Evolutionary conservation across 37 sponge, comb jelly and placozoan genomes (phyloP).

Genomic region (Agelas oroides): DNA sequence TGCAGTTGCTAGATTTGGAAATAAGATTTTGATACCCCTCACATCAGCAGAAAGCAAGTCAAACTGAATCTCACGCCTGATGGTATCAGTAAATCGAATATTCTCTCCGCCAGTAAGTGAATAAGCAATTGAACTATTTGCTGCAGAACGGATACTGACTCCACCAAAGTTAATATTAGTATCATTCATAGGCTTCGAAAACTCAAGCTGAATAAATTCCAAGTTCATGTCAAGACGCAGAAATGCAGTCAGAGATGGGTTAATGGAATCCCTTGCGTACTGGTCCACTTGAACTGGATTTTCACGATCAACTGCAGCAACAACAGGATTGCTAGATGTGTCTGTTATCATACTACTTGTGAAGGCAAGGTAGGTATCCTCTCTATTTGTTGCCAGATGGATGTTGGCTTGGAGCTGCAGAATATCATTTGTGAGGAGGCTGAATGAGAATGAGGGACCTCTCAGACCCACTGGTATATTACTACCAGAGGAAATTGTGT

Average conservation of each 20-base stretch:
- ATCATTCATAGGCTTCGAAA: conserved; percentile 84
- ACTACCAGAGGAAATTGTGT: conserved; percentile 54
- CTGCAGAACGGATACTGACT: conserved; percentile 55
- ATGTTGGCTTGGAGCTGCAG: conserved; percentile 65
- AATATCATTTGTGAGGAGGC: conserved; percentile 53
- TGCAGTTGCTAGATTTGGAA: conserved; percentile 63
- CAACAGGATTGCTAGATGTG: conserved; percentile 46
- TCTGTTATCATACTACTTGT: conserved; percentile 62
- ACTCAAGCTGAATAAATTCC: conserved; percentile 62
- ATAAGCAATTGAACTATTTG: conserved; percentile 38
- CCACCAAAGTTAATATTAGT: conserved; percentile 71
- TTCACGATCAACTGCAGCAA: conserved; percentile 28
- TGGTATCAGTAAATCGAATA: conserved; percentile 26
- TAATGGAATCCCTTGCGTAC: conserved; percentile 69
- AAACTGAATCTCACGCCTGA: conserved; percentile 59
- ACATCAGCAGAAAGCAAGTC: conserved; percentile 76
- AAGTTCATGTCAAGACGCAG: conserved; percentile 75
- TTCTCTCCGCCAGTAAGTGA: conserved; percentile 65
- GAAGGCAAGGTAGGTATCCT: conserved; percentile 71
- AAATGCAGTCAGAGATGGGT: conserved; percentile 64
- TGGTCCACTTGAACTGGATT: conserved; percentile 39
- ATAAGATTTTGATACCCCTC: conserved; percentile 69
- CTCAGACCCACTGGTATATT: conserved; percentile 12
- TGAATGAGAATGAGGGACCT: conserved; percentile 50
- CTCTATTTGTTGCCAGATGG: conserved; percentile 60